phyloP scores from a whole-genome alignment of 1,140 invertebrate species.

The Brachionus rubens region DNA sequence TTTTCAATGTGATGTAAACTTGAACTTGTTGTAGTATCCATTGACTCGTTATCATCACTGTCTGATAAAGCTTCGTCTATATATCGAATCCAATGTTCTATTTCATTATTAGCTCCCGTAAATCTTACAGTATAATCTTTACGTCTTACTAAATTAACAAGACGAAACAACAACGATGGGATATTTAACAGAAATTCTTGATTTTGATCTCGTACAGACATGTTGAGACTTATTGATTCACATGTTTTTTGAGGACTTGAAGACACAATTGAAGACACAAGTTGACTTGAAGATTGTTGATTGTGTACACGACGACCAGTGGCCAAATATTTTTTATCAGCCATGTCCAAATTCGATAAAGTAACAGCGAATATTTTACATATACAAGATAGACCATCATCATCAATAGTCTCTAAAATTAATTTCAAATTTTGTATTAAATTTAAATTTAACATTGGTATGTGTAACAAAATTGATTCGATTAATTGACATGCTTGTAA shows the following conservation, averaged over 20 bases:
- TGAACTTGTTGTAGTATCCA: slow-evolving; percentile 49
- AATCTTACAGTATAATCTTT: slow-evolving; percentile 39
- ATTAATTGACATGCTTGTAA: slow-evolving; percentile 57
- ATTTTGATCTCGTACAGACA: slow-evolving; percentile 3
- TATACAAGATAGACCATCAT: slow-evolving; percentile 57
- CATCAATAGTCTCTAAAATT: slow-evolving; percentile 54
- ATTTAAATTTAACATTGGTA: slow-evolving; percentile 41
- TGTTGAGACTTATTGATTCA: slow-evolving; percentile 53
- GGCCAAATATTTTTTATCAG: slow-evolving; percentile 51
- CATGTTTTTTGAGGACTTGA: slow-evolving; percentile 51
- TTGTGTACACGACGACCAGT: slow-evolving; percentile 47
- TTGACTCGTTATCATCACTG: slow-evolving; percentile 51
- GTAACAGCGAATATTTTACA: slow-evolving; percentile 59
- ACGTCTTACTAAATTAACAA: slow-evolving; percentile 41
- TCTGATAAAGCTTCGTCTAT: slow-evolving; percentile 55
- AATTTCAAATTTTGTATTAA: slow-evolving; percentile 53
- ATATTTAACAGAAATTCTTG: slow-evolving; percentile 43
- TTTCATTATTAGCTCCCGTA: slow-evolving; percentile 34
- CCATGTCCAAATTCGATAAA: slow-evolving; percentile 59
- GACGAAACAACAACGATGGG: slow-evolving; percentile 17
- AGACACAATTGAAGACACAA: too few relatives aligned
- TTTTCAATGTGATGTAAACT: not conserved
- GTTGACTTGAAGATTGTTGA: too few relatives aligned
- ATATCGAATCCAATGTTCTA: slow-evolving; percentile 47
- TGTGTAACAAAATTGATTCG: slow-evolving; percentile 56